Conservation (phyloP, 2,797 vertebrate genomes). For the Eospalax fontanierii region DNA sequence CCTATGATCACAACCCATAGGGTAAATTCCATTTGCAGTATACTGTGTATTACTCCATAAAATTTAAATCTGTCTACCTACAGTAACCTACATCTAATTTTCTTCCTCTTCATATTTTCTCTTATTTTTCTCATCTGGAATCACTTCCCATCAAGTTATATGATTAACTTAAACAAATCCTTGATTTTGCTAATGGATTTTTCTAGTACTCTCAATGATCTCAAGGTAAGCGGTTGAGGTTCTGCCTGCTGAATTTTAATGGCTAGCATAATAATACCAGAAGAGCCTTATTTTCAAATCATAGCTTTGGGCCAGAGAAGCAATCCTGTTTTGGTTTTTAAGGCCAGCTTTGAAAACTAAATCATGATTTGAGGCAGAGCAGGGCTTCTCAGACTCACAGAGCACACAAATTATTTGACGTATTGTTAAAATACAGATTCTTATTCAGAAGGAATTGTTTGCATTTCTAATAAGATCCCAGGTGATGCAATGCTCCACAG, state of each 20-base stretch:
- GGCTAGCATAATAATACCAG: not conserved
- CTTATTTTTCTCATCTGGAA: not conserved
- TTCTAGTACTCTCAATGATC: not conserved
- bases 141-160: not conserved
- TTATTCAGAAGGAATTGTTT: not conserved
- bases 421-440: constrained; percentile 11
- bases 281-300: not conserved
- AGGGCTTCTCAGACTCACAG: not conserved
- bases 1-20: not conserved
- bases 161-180: constrained; percentile 22
- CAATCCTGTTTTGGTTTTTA: constrained; percentile 13
- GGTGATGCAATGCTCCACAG: not conserved
- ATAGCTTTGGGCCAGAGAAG: not conserved
- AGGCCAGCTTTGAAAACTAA: not conserved
- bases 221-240: not conserved
- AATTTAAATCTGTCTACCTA: not conserved
- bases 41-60: not conserved
- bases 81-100: not conserved
- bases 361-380: not conserved
- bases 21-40: not conserved
- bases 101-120: not conserved
- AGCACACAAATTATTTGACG: not conserved
- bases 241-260: not conserved
- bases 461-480: not conserved
- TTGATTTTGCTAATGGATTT: constrained; percentile 4